These are phyloP conservation scores for Penaeus indicus DNA, from an alignment of 1,140 invertebrate genomes.

Conservation along the genomic window DNA sequence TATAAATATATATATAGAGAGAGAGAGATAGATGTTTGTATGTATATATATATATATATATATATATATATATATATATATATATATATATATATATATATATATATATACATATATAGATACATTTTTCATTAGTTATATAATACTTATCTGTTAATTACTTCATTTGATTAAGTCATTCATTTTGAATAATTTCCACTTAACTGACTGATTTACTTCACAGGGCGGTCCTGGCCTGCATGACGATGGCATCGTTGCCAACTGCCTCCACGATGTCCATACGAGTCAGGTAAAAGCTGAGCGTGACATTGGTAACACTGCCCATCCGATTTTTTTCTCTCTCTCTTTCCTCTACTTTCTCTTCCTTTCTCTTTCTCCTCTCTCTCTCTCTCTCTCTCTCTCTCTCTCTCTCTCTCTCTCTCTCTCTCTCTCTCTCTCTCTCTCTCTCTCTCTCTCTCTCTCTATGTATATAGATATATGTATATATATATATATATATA, in stretches of 20 bases:
- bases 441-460: too few species aligned
- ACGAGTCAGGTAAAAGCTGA: conserved; percentile 17
- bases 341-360: too few species aligned
- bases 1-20: background rate
- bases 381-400: too few species aligned
- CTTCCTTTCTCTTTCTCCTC: too few species aligned
- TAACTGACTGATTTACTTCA: background rate
- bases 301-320: too few species aligned
- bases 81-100: background rate
- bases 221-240: conserved; percentile 53
- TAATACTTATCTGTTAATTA: background rate
- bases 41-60: background rate
- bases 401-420: too few species aligned
- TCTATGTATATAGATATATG: too few species aligned
- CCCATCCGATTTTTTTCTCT: too few species aligned
- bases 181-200: background rate
- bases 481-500: too few species aligned
- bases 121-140: background rate
- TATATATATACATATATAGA: background rate
- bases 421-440: too few species aligned
- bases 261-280: conserved; percentile 36
- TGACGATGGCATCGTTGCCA: conserved; percentile 52
- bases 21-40: background rate
- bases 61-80: background rate
- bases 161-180: conserved; percentile 24